Evolutionary conservation across 1,140 invertebrate genomes (phyloP), one percentile per base, ranked within the genome.

Genomic region (Eufriesea mexicana): DNA sequence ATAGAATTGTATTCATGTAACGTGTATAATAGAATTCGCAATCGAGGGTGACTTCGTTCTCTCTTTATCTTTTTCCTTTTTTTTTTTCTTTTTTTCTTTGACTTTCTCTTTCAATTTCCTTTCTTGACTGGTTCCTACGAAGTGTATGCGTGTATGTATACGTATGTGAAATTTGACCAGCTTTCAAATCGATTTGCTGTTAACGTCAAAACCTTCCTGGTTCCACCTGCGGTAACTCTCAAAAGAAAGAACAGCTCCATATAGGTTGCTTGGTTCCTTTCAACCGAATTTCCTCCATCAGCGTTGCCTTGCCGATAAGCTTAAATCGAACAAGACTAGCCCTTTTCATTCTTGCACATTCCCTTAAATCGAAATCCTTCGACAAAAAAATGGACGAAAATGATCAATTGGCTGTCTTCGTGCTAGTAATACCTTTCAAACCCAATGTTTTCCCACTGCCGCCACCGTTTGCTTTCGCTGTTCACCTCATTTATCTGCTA

Each of bases 1-100:
- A 93, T 92, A 91, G 87, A 89, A 86, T 87, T 55, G 81, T 89
- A 47, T 89, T 64, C 61, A 73, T 79, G 79, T 87, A 35, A 71
- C 57, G 79, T 75, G 68, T 76, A 66, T 81, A 82, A 49, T 75
- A 42, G 57, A 82, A 79, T 72, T 74, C 35, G 55, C 35, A 42
- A 55, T 72, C 76, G 75, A 54, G 75, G 76, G 59, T 18, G 28
- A 70, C 55, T 47, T 42, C 23, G 14, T 42, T 35, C 18, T 71
- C 28, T 51, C 51, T 51, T 25, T 9, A 2, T 54, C 20, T 23
- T 12, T 35, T 18, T 71, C 35, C 1, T 57, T 23, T 45, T 8
- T 23, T 35, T 55, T 42, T 45, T 35, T 18, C 6, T 23, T 54
- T 23, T n/a, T n/a, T 16, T 5, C 8, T 35, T 12, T 2, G 16